Evolutionary conservation across 2,113 vertebrate genomes (phyloP).

Genomic region (Microtus oregoni): DNA sequence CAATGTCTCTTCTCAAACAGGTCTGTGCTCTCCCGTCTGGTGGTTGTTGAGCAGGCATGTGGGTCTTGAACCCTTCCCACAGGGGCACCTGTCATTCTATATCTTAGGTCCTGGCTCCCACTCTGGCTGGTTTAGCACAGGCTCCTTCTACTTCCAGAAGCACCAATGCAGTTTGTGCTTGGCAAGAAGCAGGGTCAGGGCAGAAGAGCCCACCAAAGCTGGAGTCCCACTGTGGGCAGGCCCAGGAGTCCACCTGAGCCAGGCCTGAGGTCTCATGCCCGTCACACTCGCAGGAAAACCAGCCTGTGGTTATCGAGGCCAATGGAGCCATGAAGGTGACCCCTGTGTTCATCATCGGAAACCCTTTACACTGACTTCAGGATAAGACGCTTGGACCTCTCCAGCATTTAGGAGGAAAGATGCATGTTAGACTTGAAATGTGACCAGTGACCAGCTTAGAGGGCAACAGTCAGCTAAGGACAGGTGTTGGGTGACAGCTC

Average conservation of each 20-base stretch:
- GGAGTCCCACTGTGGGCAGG: not conserved
- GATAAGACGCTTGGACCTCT: not conserved
- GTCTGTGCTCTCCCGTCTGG: fast-evolving
- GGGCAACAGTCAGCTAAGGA: not conserved
- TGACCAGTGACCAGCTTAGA: not conserved
- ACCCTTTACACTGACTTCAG: fast-evolving
- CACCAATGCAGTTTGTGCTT: fast-evolving
- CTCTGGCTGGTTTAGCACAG: fast-evolving
- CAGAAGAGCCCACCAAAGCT: not conserved
- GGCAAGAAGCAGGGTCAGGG: fast-evolving
- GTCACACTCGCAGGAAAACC: fast-evolving
- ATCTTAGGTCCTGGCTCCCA: not conserved
- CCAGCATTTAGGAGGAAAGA: not conserved
- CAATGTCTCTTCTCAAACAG: not conserved
- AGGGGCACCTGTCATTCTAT: fast-evolving
- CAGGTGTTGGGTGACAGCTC: fast-evolving
- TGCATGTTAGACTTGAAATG: fast-evolving
- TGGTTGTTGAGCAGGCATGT: not conserved
- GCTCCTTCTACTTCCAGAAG: fast-evolving
- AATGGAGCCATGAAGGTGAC: fast-evolving
- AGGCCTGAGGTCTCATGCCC: not conserved
- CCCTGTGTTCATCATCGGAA: fast-evolving
- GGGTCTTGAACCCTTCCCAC: not conserved
- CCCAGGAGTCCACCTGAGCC: not conserved
- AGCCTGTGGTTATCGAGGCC: not conserved